Conservation (phyloP, 2,797 vertebrate genomes). For the Alosa sapidissima region DNA sequence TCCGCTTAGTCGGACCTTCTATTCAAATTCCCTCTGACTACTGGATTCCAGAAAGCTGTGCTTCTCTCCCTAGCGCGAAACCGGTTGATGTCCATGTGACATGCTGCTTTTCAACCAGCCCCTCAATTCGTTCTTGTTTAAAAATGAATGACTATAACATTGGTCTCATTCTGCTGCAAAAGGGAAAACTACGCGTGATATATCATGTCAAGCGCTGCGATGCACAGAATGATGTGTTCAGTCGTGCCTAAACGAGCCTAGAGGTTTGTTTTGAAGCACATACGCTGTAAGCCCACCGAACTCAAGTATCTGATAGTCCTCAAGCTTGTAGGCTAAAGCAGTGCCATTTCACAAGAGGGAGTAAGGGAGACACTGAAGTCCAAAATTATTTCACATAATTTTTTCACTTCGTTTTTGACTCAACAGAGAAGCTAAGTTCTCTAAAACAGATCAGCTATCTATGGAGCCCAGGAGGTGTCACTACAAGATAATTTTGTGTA, state of each 20-base stretch:
- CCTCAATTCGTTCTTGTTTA: conserved; percentile 44
- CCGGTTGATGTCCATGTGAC: conserved; percentile 45
- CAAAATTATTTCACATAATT: neutral
- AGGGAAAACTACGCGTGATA: neutral
- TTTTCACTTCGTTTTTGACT: neutral
- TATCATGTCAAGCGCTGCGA: neutral
- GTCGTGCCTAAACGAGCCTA: neutral
- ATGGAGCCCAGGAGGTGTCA: too few relatives aligned
- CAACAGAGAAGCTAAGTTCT: too few relatives aligned
- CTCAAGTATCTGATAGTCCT: neutral
- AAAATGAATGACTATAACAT: conserved; percentile 24
- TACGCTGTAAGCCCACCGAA: neutral
- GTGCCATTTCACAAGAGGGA: neutral
- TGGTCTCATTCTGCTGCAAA: conserved; percentile 27
- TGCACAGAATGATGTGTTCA: conserved; percentile 6
- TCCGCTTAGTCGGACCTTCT: conserved; percentile 9
- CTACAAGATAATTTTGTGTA: too few relatives aligned
- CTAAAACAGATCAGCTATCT: neutral
- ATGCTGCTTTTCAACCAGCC: conserved; percentile 40
- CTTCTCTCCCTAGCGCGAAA: conserved; percentile 49
- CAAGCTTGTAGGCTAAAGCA: neutral
- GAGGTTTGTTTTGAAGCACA: neutral
- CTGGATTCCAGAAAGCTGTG: conserved; percentile 59
- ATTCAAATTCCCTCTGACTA: conserved; percentile 9
- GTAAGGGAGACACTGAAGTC: neutral